A percentile compares a stretch with the other conserved stretches of the same genome.
phyloP scores from a whole-genome alignment of 1,140 invertebrate genomes.

The Lepidurus packardi region DNA sequence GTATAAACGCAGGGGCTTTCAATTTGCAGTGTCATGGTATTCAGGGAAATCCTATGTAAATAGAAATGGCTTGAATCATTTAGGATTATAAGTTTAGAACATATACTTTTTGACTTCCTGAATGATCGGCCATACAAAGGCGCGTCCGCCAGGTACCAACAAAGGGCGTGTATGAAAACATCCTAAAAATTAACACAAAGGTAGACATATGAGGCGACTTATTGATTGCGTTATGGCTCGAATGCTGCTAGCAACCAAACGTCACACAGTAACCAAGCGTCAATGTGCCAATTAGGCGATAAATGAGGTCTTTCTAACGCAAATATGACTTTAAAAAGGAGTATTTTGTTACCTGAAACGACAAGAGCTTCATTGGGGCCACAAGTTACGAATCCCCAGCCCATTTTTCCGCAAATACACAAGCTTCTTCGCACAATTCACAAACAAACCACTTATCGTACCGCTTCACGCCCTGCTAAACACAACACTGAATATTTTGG shows the following conservation, averaged over 20 bases:
- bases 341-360: constrained; percentile 85
- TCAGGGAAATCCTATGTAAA: constrained; percentile 74
- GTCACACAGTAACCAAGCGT: not conserved
- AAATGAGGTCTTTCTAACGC: not conserved
- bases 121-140: constrained; percentile 93
- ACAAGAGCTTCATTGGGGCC: constrained; percentile 95
- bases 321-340: not conserved
- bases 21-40: constrained; percentile 92
- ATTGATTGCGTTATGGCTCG: constrained; percentile 1
- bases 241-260: not conserved
- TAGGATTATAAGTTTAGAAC: not conserved
- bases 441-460: not conserved
- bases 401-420: constrained; percentile 52
- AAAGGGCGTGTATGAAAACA: constrained; percentile 86
- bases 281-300: too few species aligned
- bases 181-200: constrained; percentile 54
- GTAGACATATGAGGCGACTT: constrained; percentile 26
- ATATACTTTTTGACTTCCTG: constrained; percentile 87
- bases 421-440: not conserved
- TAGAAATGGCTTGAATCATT: constrained; percentile 8
- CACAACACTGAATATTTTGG: too few species aligned
- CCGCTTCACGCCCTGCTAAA: not conserved
- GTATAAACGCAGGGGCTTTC: constrained; percentile 88
- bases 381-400: constrained; percentile 92
- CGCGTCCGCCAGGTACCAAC: constrained; percentile 86